A percentile compares a stretch with the other conserved stretches of the same genome.
Evolutionary conservation across 1,140 invertebrate genomes (phyloP).

Genomic region (Cydia splendana): DNA sequence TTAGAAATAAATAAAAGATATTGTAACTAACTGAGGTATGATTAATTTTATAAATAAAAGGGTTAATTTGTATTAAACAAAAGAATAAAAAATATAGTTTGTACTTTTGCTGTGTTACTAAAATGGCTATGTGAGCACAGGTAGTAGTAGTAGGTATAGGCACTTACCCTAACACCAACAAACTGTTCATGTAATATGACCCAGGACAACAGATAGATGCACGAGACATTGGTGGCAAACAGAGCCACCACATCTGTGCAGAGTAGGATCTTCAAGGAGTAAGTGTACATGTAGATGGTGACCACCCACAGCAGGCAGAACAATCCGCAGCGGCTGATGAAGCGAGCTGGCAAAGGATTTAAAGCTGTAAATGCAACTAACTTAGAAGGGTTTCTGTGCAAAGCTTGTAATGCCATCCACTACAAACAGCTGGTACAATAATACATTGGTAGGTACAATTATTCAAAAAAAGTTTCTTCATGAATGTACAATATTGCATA

Average conservation of each 20-base stretch:
- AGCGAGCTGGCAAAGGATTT: slow-evolving; percentile 82
- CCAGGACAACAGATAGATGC: slow-evolving; percentile 96
- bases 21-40: too few relatives aligned
- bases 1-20: neutral
- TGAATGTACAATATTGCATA: too few relatives aligned
- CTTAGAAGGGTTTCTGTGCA: too few relatives aligned
- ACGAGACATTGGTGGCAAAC: slow-evolving; percentile 95
- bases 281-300: slow-evolving; percentile 96
- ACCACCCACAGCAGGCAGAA: slow-evolving; percentile 95
- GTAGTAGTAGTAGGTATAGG: too few relatives aligned
- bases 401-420: too few relatives aligned
- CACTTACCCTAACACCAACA: slow-evolving; percentile 94
- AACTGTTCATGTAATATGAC: slow-evolving; percentile 98
- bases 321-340: slow-evolving; percentile 90
- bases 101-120: too few relatives aligned
- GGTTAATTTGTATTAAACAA: too few relatives aligned
- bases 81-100: too few relatives aligned
- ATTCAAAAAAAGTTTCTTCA: too few relatives aligned
- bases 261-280: slow-evolving; percentile 90
- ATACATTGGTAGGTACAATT: too few relatives aligned
- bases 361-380: neutral
- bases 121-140: too few relatives aligned
- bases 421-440: too few relatives aligned
- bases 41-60: neutral
- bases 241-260: slow-evolving; percentile 95